Conservation (phyloP, 92 coral and sea anemone species). For the Meandrina meandrites region DNA sequence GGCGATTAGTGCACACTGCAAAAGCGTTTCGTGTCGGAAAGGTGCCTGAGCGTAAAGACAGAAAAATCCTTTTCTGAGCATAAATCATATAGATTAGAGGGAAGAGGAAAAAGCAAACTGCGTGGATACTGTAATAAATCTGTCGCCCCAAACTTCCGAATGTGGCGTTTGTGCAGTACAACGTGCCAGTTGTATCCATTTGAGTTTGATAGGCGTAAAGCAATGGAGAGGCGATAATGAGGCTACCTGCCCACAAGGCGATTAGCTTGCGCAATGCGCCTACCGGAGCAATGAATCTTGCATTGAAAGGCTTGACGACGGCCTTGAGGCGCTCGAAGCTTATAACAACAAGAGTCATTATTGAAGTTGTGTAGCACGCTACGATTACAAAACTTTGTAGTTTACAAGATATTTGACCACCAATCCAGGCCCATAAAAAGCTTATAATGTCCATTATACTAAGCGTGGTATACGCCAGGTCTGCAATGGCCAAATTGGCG, state of each 20-base stretch:
- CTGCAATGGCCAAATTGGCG: conserved; percentile 46
- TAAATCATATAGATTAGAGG: conserved; percentile 31
- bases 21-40: background rate
- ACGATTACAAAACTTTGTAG: conserved; percentile 35
- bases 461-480: conserved; percentile 17
- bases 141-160: conserved; percentile 40
- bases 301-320: conserved; percentile 26
- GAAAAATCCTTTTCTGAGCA: conserved; percentile 14
- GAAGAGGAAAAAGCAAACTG: conserved; percentile 29
- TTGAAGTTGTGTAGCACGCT: conserved; percentile 47
- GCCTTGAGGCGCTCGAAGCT: conserved; percentile 40
- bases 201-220: conserved; percentile 37
- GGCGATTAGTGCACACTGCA: background rate
- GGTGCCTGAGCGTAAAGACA: background rate
- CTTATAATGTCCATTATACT: conserved; percentile 19
- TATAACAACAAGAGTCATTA: conserved; percentile 47
- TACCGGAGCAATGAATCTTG: background rate
- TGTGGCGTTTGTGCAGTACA: conserved; percentile 24
- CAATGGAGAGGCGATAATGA: conserved; percentile 29
- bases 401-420: conserved; percentile 43
- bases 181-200: background rate
- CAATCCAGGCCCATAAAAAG: conserved; percentile 46
- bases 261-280: background rate
- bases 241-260: conserved; percentile 14
- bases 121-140: conserved; percentile 40